Base-by-base conservation (phyloP, 2,888 invertebrate species). In the Itoplectis maculator region DNA sequence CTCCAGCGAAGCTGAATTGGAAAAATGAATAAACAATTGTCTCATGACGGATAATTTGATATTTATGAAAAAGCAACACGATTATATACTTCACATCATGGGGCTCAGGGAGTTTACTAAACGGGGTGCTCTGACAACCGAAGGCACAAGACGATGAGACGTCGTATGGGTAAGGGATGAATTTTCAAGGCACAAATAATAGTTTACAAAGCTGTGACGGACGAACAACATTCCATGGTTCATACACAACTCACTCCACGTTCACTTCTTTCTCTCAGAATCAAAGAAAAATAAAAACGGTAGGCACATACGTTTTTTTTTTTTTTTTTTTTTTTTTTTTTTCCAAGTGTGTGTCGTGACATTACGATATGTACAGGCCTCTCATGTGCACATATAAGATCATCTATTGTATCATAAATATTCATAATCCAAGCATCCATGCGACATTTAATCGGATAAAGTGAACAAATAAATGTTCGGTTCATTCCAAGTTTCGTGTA, bases 361-460 rank as follows among this genome's bases (percentile, higher is more conserved):
- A 85, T 77, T 73, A 88, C 73, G 84, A 87, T 87, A 86, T 85
- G 86, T 88, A 87, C 90, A 89, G 86, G 86, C 84, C 82, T 86
- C 85, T 84, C 69, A 82, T 87, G 88, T 90, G 89, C 88, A 86
- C 73, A 85, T 84, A 85, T 65, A 85, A 84, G 85, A 82, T 69
- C 87, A 85, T 59, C 7, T 35, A 40, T n/a, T 69, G 23, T 49
- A 29, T 56, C 18, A 68, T 72, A 76, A 56, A 72, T 51, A 72
- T 59, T 69, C 45, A 73, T 35, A 61, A 51, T 59, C 86, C 91
- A 90, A 90, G 89, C 91, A 91, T 87, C 88, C 91, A 91, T 91
- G 91, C 91, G 88, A 91, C 90, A 91, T 87, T 85, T 89, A 89
- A 90, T 88, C 86, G 86, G 88, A 90, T 87, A 88, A 88, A 88